Evolutionary conservation across 2,888 invertebrate genomes (phyloP), one percentile per base, ranked within the genome.

Genomic region (Horisme vitalbata): DNA sequence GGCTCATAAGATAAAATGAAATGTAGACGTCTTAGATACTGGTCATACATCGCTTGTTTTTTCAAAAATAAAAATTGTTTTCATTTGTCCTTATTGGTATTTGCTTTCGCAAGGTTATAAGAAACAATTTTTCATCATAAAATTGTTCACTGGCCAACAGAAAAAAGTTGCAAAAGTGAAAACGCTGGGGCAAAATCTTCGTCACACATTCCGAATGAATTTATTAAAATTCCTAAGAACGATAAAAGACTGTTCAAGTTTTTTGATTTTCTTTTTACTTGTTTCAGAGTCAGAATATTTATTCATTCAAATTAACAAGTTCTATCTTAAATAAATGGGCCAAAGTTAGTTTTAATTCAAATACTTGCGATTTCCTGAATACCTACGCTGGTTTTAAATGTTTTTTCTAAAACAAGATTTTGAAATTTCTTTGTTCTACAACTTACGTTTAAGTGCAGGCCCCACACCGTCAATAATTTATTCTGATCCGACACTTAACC

Each of bases 401-500:
- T n/a, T n/a, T n/a, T n/a, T n/a, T n/a, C n/a, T n/a, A n/a, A n/a
- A n/a, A n/a, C n/a, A n/a, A n/a, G n/a, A n/a, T n/a, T n/a, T n/a
- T n/a, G n/a, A n/a, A n/a, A n/a, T n/a, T n/a, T n/a, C n/a, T n/a
- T n/a, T n/a, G n/a, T n/a, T n/a, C n/a, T 21, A 24, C 26, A 41
- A 45, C 32, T 13, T 10, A 12, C 33, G 44, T 36, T n/a, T 39
- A 55, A 43, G 43, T 24, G 14, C 32, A 32, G 41, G 15, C 38
- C 36, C 31, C 35, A 51, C 43, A 46, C 61, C 53, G 45, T 75
- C 72, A 75, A 80, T 77, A 78, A 76, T 79, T 76, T 68, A 78
- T 68, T 66, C 52, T 65, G 66, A 70, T 67, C 74, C 66, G 33
- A 56, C 67, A 71, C 70, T 75, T 71, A 71, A 50, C 48, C 43